Percentiles rank a stretch among this genome's conserved stretches.
phyloP scores from a whole-genome alignment of 2,797 vertebrate genomes.

The Poeciliopsis gracilis region DNA sequence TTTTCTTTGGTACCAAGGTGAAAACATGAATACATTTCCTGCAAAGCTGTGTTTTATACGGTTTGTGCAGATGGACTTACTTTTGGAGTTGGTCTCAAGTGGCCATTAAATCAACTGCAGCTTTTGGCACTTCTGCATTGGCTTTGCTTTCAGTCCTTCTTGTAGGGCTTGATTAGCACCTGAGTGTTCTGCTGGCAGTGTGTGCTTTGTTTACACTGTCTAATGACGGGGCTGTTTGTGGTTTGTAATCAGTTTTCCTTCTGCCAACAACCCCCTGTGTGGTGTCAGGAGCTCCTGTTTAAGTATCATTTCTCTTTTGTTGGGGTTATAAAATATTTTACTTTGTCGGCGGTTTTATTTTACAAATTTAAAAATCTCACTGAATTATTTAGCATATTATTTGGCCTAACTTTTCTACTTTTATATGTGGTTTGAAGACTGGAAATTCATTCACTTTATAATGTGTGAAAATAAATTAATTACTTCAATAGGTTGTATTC shows the following conservation, averaged over 20 bases:
- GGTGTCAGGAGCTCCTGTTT: background rate
- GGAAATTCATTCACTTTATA: background rate
- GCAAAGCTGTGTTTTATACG: background rate
- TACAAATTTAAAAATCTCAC: background rate
- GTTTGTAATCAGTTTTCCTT: conserved; percentile 8
- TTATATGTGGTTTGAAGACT: background rate
- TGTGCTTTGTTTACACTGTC: background rate
- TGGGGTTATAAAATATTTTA: conserved; percentile 7
- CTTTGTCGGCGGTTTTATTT: background rate
- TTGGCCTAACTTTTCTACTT: background rate
- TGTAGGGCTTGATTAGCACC: conserved; percentile 1
- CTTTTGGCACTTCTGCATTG: conserved; percentile 1
- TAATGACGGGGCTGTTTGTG: conserved; percentile 1
- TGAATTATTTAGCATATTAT: background rate
- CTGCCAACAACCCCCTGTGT: background rate
- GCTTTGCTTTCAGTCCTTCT: background rate
- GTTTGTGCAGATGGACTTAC: background rate
- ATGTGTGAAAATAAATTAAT: background rate
- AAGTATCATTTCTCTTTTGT: background rate
- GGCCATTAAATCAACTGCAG: conserved; percentile 4
- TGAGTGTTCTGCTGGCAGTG: conserved; percentile 4
- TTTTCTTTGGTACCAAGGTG: background rate
- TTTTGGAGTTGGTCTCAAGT: background rate
- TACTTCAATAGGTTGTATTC: too few species aligned
- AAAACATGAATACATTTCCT: conserved; percentile 1